Evolutionary conservation across 2,113 vertebrate species (phyloP).

Genomic region (Haplochromis burtoni): DNA sequence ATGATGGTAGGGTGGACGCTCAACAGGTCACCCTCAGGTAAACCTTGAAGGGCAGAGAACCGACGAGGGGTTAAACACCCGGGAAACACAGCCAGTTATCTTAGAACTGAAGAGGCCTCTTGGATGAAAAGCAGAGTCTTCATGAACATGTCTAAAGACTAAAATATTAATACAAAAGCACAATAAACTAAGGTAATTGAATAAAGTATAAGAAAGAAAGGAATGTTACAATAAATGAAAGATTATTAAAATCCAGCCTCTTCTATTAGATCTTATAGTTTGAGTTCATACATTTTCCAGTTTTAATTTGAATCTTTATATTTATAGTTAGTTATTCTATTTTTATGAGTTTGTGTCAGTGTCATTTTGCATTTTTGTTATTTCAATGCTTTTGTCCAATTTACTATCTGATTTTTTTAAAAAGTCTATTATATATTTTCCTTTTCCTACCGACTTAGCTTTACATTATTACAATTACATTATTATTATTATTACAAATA

Average conservation of each 20-base stretch:
- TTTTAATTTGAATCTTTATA: background rate
- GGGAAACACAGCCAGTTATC: background rate
- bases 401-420: rapidly evolving
- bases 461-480: background rate
- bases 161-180: background rate
- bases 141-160: background rate
- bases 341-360: background rate
- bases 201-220: background rate
- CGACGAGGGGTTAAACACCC: background rate
- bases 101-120: background rate
- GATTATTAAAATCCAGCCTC: background rate
- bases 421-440: background rate
- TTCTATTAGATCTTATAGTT: background rate
- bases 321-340: background rate
- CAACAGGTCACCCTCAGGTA: background rate
- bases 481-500: background rate
- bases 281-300: background rate
- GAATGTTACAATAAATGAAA: background rate
- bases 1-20: rapidly evolving
- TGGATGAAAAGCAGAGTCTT: background rate
- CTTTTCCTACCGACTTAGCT: background rate
- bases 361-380: background rate
- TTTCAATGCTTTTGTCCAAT: background rate
- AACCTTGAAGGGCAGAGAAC: background rate
- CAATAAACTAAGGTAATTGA: background rate